Evolutionary conservation across 2,888 invertebrate genomes (phyloP), one percentile per base, ranked within the genome.

Genomic region (Drosophila percnosoma): DNA sequence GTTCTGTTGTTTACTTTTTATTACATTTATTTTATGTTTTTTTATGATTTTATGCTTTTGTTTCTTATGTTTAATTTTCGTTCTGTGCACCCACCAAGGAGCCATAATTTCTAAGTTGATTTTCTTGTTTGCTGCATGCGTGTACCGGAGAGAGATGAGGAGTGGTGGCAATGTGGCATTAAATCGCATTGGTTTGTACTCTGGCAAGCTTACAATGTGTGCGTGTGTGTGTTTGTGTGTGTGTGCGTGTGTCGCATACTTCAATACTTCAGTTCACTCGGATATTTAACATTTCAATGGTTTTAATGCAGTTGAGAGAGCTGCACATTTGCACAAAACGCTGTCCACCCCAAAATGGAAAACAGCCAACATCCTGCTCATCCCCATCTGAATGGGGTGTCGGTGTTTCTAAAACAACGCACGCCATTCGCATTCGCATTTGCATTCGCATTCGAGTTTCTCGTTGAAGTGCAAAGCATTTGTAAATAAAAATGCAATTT

Each of bases 61-160:
- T 55, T 66, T 62, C 57, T 57, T 63, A 66, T 72, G 69, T 75
- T 78, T 79, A 80, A 76, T 80, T 80, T 80, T 78, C 73, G 72
- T 55, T 75, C 68, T 75, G 73, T 65, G 65, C 74, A n/a, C 74
- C 89, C 86, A 82, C 78, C 79, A 78, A 88, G 91, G 91, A 87
- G 79, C 84, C 91, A 88, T 91, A 87, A 91, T 83, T 91, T 83
- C 90, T 89, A 91, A 91, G 92, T 91, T 91, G 91, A 86, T 91
- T 91, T 91, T 87, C 91, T 91, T 91, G 91, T 91, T 84, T 36
- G 59, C 48, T 58, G 34, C 55, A 40, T 15, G 62, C 18, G 51
- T 48, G 51, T 52, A 24, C 13, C 45, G 45, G 1, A 2, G 45
- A 8, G 45, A 24, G 24, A 11, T 1, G 11, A 27, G 42, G 31